phyloP scores from a whole-genome alignment of 2,888 invertebrate species.

The Hirtodrosophila duncani region DNA sequence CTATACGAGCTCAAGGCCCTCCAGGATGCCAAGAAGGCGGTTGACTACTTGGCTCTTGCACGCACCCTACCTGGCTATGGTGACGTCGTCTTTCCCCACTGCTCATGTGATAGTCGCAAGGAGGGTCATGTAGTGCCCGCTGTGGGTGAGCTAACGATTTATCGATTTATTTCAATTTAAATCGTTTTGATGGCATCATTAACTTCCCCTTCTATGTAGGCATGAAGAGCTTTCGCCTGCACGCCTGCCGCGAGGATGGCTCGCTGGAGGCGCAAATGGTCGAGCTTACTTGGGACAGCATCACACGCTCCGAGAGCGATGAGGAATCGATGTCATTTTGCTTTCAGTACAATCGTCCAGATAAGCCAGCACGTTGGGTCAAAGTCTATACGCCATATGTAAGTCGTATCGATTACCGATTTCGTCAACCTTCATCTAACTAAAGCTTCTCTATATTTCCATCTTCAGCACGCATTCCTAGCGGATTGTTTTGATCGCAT shows the following conservation, averaged over 20 bases:
- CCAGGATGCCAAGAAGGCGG: constrained; percentile 91
- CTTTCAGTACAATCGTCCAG: constrained; percentile 89
- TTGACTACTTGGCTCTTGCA: constrained; percentile 91
- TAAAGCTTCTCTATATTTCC: neutral
- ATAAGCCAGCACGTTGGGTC: constrained; percentile 89
- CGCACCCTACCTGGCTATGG: constrained; percentile 95
- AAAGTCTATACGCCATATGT: constrained; percentile 94
- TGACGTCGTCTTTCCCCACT: constrained; percentile 95
- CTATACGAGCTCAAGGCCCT: constrained; percentile 97
- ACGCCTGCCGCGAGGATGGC: constrained; percentile 91
- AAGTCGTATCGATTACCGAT: constrained; percentile 79
- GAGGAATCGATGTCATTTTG: constrained; percentile 95
- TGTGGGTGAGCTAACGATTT: constrained; percentile 80
- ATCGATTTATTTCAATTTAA: neutral
- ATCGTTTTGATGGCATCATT: neutral
- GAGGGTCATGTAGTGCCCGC: constrained; percentile 90
- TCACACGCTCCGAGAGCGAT: constrained; percentile 92
- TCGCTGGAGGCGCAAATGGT: constrained; percentile 87
- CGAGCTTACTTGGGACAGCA: constrained; percentile 89
- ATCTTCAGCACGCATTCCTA: constrained; percentile 75
- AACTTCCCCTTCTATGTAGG: constrained; percentile 75
- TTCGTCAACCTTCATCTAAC: no score
- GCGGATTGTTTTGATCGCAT: constrained; percentile 96
- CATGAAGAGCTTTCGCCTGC: constrained; percentile 84
- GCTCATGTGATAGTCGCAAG: constrained; percentile 93